Conservation (phyloP, 2,888 invertebrate genomes). For the Lomographa bimaculata region DNA sequence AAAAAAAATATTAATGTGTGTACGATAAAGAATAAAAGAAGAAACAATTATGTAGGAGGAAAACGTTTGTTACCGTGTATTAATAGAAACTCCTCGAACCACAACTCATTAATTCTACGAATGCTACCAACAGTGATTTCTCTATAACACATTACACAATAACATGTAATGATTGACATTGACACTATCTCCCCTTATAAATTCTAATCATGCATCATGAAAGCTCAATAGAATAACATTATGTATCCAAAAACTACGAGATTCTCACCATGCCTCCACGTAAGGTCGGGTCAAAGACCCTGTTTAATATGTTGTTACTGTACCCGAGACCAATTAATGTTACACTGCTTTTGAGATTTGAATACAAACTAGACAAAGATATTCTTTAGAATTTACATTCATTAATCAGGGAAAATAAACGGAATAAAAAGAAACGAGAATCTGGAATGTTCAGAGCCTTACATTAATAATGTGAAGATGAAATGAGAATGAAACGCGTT, state of each 20-base stretch:
- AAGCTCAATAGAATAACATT: conserved; percentile 41
- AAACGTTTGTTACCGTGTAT: neutral
- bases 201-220: conserved; percentile 44
- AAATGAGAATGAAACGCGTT: conserved; percentile 14
- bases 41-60: no score
- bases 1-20: no score
- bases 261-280: conserved; percentile 62
- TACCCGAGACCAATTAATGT: conserved; percentile 68
- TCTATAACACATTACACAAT: conserved; percentile 7
- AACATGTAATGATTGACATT: conserved; percentile 16
- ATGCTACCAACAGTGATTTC: conserved; percentile 9
- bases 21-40: no score
- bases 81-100: conserved; percentile 6
- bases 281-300: conserved; percentile 62
- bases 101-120: conserved; percentile 15
- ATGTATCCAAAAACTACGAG: conserved; percentile 36
- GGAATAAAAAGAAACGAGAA: conserved; percentile 17
- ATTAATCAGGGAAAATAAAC: conserved; percentile 40
- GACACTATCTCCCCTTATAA: conserved; percentile 18
- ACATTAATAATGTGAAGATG: conserved; percentile 10
- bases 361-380: conserved; percentile 55
- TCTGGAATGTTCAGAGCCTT: conserved; percentile 8
- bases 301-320: conserved; percentile 63
- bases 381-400: conserved; percentile 34
- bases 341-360: conserved; percentile 50